Base-by-base conservation (phyloP, 2,888 invertebrate genomes). In the Aphrophora alni region DNA sequence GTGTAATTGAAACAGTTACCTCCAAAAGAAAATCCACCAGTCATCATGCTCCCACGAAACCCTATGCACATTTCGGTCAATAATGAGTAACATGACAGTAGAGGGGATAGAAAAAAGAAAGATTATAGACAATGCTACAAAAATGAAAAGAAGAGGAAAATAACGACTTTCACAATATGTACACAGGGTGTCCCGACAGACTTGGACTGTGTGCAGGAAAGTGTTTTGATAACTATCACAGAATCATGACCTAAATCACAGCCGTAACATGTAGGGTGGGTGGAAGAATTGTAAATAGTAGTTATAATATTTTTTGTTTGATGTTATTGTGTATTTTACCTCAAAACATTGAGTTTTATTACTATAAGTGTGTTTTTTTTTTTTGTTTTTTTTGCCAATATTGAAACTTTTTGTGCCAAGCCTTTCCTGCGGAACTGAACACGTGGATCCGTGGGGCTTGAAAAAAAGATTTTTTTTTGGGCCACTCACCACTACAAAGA, bases 221-320 rank as follows among this genome's bases (percentile, higher is more conserved):
- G 21, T 74, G 74, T 38, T 74, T 74, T 26, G 74, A 74, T 38
- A 38, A 74, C 4, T 27, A 72, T 21, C 70, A 70, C 27, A 70
- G 21, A 14, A 70, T n/a, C 70, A 17, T 70, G 70, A n/a, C n/a
- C n/a, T n/a, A 21, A 70, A 70, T 17, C 24, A 70, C 3, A 70
- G 14, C 24, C 2, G 24, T 70, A n/a, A 70, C 3, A 24, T 14
- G 5, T 33, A n/a, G 33, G 4, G 5, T 14, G 24, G 17, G 70
- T 24, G 24, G 70, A 24, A 70, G 24, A 24, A 24, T 70, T 70
- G 70, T 70, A 70, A 70, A 70, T 70, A 70, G n/a, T n/a, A n/a
- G n/a, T n/a, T n/a, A n/a, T n/a, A n/a, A n/a, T n/a, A n/a, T n/a
- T n/a, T n/a, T n/a, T 3, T 68, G n/a, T n/a, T n/a, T n/a, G n/a